These are phyloP conservation scores for Solea senegalensis DNA, from an alignment of 2,113 vertebrate species.

Conservation along the genomic window DNA sequence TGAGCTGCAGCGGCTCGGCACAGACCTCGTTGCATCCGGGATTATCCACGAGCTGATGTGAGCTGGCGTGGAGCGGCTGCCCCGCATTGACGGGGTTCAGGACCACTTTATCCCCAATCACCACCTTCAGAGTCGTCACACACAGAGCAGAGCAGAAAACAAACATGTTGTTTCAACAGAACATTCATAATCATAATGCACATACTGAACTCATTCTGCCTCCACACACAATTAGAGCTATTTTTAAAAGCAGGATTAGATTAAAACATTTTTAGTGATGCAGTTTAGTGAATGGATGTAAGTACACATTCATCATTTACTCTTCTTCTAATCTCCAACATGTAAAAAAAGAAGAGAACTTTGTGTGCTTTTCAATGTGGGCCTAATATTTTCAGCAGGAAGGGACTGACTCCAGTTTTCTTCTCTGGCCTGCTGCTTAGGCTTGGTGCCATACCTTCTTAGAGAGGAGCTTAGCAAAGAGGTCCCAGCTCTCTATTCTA, in stretches of 20 bases:
- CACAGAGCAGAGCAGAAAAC: slow-evolving; percentile 14
- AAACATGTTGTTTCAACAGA: background rate
- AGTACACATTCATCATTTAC: background rate
- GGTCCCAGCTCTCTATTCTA: background rate
- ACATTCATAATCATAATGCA: too few species aligned
- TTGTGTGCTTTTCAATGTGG: slow-evolving; percentile 6
- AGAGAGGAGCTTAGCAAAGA: slow-evolving; percentile 37
- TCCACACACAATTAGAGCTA: too few species aligned
- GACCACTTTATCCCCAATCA: slow-evolving; percentile 98
- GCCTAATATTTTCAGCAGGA: slow-evolving; percentile 20
- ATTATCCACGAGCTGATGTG: slow-evolving; percentile 96
- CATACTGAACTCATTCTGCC: too few species aligned
- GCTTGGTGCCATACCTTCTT: slow-evolving; percentile 30
- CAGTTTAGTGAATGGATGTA: background rate
- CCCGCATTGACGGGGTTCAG: slow-evolving; percentile 97
- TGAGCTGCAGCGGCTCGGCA: background rate
- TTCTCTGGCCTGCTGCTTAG: slow-evolving; percentile 26
- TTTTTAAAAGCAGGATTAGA: background rate
- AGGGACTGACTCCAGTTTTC: slow-evolving; percentile 13
- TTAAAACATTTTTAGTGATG: too few species aligned
- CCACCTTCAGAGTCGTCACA: slow-evolving; percentile 84
- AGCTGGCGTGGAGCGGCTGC: slow-evolving; percentile 96
- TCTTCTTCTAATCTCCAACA: slow-evolving; percentile 5
- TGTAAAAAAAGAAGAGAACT: background rate
- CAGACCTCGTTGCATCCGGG: slow-evolving; percentile 97